A percentile compares a stretch with the other conserved stretches of the same genome.
Conservation (phyloP, 2,888 invertebrate genomes). For the Enchytraeus crypticus region DNA sequence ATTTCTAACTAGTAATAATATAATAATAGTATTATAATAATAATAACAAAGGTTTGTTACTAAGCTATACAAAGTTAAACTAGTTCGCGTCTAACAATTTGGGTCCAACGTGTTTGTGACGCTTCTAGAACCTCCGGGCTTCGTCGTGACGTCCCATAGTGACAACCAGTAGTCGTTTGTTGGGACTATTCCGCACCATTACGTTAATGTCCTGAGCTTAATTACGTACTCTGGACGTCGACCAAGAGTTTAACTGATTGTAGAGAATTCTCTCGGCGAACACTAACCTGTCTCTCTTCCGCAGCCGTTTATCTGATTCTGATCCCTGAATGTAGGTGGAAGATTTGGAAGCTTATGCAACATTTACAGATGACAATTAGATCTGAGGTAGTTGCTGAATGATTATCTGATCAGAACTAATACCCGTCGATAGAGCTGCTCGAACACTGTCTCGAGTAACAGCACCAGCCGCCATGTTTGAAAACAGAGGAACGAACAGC, state of each 20-base stretch:
- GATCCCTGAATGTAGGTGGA: conserved; percentile 85
- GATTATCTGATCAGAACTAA: conserved; percentile 73
- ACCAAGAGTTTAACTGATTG: conserved; percentile 83
- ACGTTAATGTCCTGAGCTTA: conserved; percentile 61
- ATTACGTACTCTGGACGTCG: conserved; percentile 52
- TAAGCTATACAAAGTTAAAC: too few species aligned
- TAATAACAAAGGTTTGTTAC: too few species aligned
- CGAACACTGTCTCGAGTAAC: conserved; percentile 88
- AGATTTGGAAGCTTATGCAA: conserved; percentile 52
- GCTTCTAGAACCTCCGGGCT: conserved; percentile 92
- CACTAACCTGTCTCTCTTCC: conserved; percentile 82
- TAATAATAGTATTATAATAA: too few species aligned
- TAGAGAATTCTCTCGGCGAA: conserved; percentile 94
- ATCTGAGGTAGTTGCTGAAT: conserved; percentile 84
- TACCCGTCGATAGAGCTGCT: conserved; percentile 86
- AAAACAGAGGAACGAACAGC: too few species aligned
- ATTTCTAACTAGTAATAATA: too few species aligned
- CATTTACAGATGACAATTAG: conserved; percentile 77
- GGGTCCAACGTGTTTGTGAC: conserved; percentile 27
- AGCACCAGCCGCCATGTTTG: conserved; percentile 86
- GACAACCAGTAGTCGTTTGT: conserved; percentile 66
- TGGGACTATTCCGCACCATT: conserved; percentile 80
- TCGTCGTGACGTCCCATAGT: conserved; percentile 86
- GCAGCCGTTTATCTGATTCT: conserved; percentile 91
- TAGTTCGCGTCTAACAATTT: neutral